phyloP scores from a whole-genome alignment of 2,888 invertebrate genomes.

The Dromius quadrimaculatus region DNA sequence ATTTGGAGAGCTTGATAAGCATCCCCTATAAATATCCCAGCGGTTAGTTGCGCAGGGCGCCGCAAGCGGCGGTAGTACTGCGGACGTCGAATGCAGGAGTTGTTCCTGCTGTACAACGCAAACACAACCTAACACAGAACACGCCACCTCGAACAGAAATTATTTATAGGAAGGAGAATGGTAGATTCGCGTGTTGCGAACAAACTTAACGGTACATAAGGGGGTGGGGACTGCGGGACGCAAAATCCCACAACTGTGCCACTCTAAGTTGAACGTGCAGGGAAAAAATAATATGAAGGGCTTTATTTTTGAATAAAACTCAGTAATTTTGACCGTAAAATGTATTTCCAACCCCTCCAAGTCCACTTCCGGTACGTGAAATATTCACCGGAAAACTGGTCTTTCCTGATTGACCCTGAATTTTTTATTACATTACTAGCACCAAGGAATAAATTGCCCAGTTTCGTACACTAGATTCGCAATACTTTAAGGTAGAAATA shows the following conservation, averaged over 20 bases:
- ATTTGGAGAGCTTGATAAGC: background rate
- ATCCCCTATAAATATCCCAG: background rate
- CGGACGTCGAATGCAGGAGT: background rate
- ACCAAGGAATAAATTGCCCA: constrained; percentile 16
- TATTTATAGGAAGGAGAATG: constrained; percentile 20
- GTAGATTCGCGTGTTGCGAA: constrained; percentile 12
- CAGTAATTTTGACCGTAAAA: no score
- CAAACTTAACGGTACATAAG: background rate
- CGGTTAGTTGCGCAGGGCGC: background rate
- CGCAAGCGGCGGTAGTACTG: background rate
- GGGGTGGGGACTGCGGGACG: background rate
- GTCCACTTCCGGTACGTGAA: background rate
- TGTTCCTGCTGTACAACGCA: background rate
- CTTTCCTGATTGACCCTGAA: constrained; percentile 29
- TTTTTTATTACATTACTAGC: background rate
- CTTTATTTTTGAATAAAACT: no score
- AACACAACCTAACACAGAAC: background rate
- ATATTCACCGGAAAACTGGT: constrained; percentile 23
- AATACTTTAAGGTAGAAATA: no score
- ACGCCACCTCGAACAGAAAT: constrained; percentile 6
- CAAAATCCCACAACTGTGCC: background rate
- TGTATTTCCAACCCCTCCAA: no score
- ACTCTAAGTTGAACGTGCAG: no score
- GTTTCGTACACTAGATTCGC: background rate
- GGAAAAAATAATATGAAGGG: no score